phyloP scores from a whole-genome alignment of 2,888 invertebrate species.

The Chrysina gloriosa region DNA sequence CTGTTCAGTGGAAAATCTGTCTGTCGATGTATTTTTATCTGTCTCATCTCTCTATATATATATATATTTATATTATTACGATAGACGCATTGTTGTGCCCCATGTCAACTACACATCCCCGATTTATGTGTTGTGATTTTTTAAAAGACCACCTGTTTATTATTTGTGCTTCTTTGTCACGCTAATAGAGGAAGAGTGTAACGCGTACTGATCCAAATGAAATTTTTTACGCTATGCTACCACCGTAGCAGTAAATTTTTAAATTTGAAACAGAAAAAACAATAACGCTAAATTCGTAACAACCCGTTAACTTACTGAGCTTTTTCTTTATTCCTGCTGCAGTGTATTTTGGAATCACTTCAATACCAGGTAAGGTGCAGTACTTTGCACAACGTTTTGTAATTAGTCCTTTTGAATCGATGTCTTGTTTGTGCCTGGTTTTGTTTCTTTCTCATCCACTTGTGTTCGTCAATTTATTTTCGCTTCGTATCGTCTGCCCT shows the following conservation, averaged over 20 bases:
- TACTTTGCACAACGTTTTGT: slow-evolving; percentile 10
- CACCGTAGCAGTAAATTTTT: neutral
- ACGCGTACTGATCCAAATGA: neutral
- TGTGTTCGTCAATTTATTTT: slow-evolving; percentile 64
- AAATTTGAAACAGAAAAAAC: neutral
- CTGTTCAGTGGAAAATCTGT: slow-evolving; percentile 56
- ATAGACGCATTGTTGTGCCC: slow-evolving; percentile 84
- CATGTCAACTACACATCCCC: slow-evolving; percentile 73
- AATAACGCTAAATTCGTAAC: slow-evolving; percentile 15
- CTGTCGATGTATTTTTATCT: slow-evolving; percentile 57
- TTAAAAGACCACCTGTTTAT: slow-evolving; percentile 51
- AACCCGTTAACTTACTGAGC: slow-evolving; percentile 13
- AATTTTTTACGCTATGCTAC: neutral
- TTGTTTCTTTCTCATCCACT: slow-evolving; percentile 58
- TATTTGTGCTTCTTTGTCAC: slow-evolving; percentile 49
- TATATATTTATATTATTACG: slow-evolving; percentile 60
- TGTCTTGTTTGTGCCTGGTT: slow-evolving; percentile 54
- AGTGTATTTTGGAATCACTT: slow-evolving; percentile 99
- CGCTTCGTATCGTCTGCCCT: slow-evolving; percentile 55
- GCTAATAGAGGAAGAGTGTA: slow-evolving; percentile 23
- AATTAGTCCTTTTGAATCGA: slow-evolving; percentile 2
- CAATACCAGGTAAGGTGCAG: slow-evolving; percentile 93
- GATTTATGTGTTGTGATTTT: slow-evolving; percentile 59
- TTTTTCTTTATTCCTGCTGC: slow-evolving; percentile 74
- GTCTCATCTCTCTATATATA: slow-evolving; percentile 56